A percentile compares a stretch with the other conserved stretches of the same genome.
Evolutionary conservation across 2,888 invertebrate species (phyloP).

Genomic region (Lycia hirtaria): DNA sequence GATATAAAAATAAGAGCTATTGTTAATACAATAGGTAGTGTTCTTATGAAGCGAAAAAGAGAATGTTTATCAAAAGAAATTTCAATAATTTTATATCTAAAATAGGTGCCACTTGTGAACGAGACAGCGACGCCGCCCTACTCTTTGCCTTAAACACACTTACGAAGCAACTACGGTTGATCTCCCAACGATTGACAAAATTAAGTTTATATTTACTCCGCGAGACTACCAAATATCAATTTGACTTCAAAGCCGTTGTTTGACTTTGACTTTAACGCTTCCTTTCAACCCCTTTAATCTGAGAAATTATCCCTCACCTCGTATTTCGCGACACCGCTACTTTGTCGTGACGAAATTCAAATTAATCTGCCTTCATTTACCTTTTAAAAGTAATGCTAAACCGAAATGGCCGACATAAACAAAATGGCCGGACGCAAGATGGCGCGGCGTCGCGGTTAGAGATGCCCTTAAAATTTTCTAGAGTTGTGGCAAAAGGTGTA

Average conservation of each 20-base stretch:
- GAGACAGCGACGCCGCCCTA: background rate
- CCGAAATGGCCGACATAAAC: constrained; percentile 46
- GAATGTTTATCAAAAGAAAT: no score
- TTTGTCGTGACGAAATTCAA: constrained; percentile 20
- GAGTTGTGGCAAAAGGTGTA: background rate
- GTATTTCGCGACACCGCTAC: constrained; percentile 9
- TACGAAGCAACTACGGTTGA: background rate
- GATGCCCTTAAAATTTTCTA: background rate
- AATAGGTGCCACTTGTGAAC: no score
- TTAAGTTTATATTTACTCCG: background rate
- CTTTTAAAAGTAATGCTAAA: constrained; percentile 45
- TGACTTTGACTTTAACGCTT: constrained; percentile 3
- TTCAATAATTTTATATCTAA: no score
- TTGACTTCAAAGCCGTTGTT: constrained; percentile 10
- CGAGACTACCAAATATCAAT: constrained; percentile 4
- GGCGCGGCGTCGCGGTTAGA: constrained; percentile 38
- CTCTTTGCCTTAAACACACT: background rate
- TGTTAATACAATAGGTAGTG: no score
- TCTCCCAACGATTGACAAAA: background rate
- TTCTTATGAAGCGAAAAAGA: no score
- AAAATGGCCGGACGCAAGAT: constrained; percentile 41
- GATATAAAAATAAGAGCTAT: no score
- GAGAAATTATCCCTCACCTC: constrained; percentile 18
- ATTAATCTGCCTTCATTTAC: constrained; percentile 37
- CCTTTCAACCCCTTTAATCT: constrained; percentile 13